Percentiles rank a stretch among this genome's conserved stretches.
Evolutionary conservation across 2,888 invertebrate genomes (phyloP).

Genomic region (Trachelus iudaicus): DNA sequence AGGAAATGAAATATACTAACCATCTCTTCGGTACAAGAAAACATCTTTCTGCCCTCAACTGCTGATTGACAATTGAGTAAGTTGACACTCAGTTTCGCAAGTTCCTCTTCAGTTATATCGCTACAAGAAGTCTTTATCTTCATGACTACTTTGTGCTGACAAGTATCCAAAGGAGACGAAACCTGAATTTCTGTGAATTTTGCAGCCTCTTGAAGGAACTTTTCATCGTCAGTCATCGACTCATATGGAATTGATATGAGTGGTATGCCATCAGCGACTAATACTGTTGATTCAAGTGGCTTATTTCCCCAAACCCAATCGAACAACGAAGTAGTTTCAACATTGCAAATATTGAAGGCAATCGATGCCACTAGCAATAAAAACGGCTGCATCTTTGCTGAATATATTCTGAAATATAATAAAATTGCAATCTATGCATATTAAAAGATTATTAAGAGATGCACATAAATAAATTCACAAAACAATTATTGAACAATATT

Average conservation of each 20-base stretch:
- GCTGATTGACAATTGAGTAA: conserved; percentile 76
- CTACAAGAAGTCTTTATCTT: conserved; percentile 71
- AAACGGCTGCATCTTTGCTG: conserved; percentile 7
- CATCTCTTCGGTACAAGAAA: conserved; percentile 73
- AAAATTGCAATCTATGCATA: neutral
- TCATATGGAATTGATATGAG: conserved; percentile 58
- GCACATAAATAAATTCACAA: neutral
- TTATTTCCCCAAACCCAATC: conserved; percentile 57
- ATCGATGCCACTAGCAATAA: neutral
- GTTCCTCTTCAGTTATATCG: conserved; percentile 73
- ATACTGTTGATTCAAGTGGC: conserved; percentile 31
- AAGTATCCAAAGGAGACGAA: conserved; percentile 71
- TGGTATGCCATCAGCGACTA: conserved; percentile 51
- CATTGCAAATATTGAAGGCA: neutral
- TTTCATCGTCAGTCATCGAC: conserved; percentile 68
- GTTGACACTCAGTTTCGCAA: conserved; percentile 75
- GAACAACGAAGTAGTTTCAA: conserved; percentile 39
- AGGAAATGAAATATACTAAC: conserved; percentile 49
- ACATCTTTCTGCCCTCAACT: conserved; percentile 71
- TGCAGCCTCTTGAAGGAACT: conserved; percentile 73
- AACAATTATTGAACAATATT: neutral
- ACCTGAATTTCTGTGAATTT: conserved; percentile 70
- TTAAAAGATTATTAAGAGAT: neutral
- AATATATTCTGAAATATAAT: neutral
- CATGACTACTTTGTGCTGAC: conserved; percentile 75